Evolutionary conservation across 2,797 vertebrate genomes (phyloP), one percentile per base, ranked within the genome.

Genomic region (Acanthiza pusilla): DNA sequence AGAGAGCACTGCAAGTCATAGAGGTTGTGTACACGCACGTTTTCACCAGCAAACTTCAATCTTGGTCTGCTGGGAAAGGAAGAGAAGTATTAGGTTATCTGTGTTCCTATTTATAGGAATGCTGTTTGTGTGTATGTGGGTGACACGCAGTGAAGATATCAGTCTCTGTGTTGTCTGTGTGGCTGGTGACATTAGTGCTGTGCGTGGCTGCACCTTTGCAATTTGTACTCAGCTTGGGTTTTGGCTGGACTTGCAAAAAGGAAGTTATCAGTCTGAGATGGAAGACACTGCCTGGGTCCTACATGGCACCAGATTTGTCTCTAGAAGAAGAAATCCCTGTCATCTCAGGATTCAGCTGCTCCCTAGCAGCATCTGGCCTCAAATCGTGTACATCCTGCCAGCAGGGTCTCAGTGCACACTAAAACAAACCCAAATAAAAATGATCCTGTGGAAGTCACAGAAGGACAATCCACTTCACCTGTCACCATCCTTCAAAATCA

Each of bases 11-110:
- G 43, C 34, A 72, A 58, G 19, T 30, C 58, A 16, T 4, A 71
- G 12, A 38, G 62, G 19, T 9, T 62, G 18, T 40, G 34, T 53
- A 75, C 6, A 7, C 0, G 0, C 13, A 43, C 3, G 0, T 62
- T 89, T 84, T 76, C n/a, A 23, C 42, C 17, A 38, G 62, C 7
- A 8, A 79, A 66, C 30, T 71, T 86, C 66, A 40, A 6, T 61
- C 42, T 55, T 34, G 38, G 43, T 67, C n/a, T 42, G 45, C 1
- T 55, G 42, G 42, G 47, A 70, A 77, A 77, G n/a, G 29, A 80
- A 68, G 60, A 58, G 34, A 12, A 88, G 12, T 22, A 73, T 42
- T 65, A 18, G 18, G 21, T 42, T 75, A 38, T 29, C 43, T 43
- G 20, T 65, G 38, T 19, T 47, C 6, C 3, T 50, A 57, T 66